Conservation (phyloP, 2,888 invertebrate species). For the Apocheima hispidaria region DNA sequence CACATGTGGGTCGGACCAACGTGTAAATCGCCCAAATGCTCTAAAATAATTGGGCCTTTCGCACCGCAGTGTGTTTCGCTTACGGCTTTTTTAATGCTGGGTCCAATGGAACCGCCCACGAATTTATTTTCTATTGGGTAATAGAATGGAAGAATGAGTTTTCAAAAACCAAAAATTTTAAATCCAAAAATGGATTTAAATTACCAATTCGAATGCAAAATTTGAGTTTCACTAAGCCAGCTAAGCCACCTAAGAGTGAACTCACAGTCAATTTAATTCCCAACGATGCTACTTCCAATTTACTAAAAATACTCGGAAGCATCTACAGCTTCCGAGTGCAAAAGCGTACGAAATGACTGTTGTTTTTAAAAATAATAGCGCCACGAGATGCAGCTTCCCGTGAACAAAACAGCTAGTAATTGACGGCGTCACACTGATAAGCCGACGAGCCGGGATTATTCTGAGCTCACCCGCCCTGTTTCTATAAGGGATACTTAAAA, state of each 20-base stretch:
- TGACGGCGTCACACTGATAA: slow-evolving; percentile 60
- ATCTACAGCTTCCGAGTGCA: not conserved
- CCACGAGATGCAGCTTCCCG: slow-evolving; percentile 39
- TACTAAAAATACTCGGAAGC: slow-evolving; percentile 11
- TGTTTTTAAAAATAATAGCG: slow-evolving; percentile 48
- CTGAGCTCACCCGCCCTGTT: slow-evolving; percentile 25
- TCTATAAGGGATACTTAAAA: not conserved
- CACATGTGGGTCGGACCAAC: too few species aligned
- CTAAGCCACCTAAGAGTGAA: too few species aligned
- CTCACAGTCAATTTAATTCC: slow-evolving; percentile 4
- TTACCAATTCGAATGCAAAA: slow-evolving; percentile 1
- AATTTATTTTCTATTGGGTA: too few species aligned
- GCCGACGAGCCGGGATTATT: slow-evolving; percentile 49
- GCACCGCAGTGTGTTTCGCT: too few species aligned
- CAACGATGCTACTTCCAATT: slow-evolving; percentile 7
- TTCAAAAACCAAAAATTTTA: too few species aligned
- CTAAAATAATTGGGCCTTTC: too few species aligned
- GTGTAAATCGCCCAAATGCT: too few species aligned
- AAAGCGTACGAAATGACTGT: slow-evolving; percentile 29
- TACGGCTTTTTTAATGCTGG: too few species aligned
- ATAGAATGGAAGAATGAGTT: too few species aligned
- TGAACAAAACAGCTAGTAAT: slow-evolving; percentile 58
- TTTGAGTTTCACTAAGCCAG: not conserved
- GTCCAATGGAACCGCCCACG: too few species aligned
- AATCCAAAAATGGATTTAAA: slow-evolving; percentile 4